phyloP scores from a whole-genome alignment of 2,888 invertebrate species.

The Archips crataeganus region DNA sequence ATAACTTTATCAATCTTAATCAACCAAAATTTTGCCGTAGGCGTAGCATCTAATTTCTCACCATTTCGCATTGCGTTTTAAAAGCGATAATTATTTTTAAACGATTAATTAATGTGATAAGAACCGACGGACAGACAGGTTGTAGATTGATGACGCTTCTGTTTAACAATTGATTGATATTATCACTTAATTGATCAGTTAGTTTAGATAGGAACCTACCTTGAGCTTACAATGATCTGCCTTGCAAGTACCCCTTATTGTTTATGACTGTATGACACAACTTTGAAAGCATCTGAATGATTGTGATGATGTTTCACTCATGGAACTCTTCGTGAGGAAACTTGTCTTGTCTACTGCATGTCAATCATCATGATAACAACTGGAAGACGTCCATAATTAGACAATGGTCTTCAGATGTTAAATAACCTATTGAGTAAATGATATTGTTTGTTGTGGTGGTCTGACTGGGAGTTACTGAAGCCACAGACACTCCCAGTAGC shows the following conservation, averaged over 20 bases:
- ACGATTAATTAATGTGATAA: constrained; percentile 36
- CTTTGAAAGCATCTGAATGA: background rate
- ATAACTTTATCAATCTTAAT: background rate
- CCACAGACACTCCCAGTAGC: too few species aligned
- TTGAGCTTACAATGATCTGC: constrained; percentile 5
- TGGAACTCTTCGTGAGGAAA: background rate
- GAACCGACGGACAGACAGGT: constrained; percentile 18
- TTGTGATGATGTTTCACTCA: background rate
- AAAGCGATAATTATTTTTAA: constrained; percentile 28
- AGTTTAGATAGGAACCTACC: constrained; percentile 19
- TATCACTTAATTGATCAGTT: constrained; percentile 38
- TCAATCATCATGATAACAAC: background rate
- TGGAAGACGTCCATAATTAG: background rate
- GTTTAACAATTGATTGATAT: constrained; percentile 41
- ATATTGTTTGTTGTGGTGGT: too few species aligned
- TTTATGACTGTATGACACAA: constrained; percentile 2
- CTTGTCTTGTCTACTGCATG: background rate
- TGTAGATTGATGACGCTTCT: constrained; percentile 30
- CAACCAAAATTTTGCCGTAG: background rate
- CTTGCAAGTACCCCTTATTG: constrained; percentile 2
- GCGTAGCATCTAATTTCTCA: background rate
- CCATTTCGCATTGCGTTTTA: constrained; percentile 17
- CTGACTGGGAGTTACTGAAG: too few species aligned
- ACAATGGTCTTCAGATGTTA: background rate
- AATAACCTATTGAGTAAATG: too few species aligned